Evolutionary conservation across 2,888 invertebrate genomes (phyloP), one percentile per base, ranked within the genome.

Genomic region (Fabriciana adippe): DNA sequence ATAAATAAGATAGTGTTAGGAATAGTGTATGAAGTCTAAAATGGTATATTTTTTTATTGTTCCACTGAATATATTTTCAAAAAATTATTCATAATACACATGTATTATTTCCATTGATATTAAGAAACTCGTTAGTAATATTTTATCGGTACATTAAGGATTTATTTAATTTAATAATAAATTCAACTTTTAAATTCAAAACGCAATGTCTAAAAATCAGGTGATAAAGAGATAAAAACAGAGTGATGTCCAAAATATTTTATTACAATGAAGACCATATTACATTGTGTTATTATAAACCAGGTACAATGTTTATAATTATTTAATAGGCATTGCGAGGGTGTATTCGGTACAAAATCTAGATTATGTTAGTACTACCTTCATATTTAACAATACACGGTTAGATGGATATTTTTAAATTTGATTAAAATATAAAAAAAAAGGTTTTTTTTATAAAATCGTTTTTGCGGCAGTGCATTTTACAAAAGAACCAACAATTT

Each of bases 231-330:
- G 60, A 74, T 65, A 53, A 59, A 71, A 55, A 57, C 59, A 57
- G n/a, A 73, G 61, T 67, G 83, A 85, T 89, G 89, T 89, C 87
- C 87, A 87, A 90, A 89, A 88, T 89, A 88, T 92, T 26, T 91
- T 92, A 92, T 92, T 92, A 89, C 86, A 88, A 85, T 88, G 86
- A 90, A 89, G 87, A 90, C 85, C 84, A 81, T 75, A 79, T 86
- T 87, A 89, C 85, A 90, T 81, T 79, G 75, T 85, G 83, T 89
- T 87, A 89, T 89, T 89, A 88, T 86, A 88, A 87, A 89, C 89
- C 93, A 93, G 93, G 92, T 93, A 93, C 93, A 90, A 80, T 81
- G 86, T 89, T 88, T 88, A 86, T 85, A 86, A 86, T 84, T 81
- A 77, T 77, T 81, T 75, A 79, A 78, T 78, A 76, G 76, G 73